Percentiles rank a stretch among this genome's conserved stretches.
phyloP scores from a whole-genome alignment of 2,113 vertebrate genomes.

The Cephalopterus ornatus region DNA sequence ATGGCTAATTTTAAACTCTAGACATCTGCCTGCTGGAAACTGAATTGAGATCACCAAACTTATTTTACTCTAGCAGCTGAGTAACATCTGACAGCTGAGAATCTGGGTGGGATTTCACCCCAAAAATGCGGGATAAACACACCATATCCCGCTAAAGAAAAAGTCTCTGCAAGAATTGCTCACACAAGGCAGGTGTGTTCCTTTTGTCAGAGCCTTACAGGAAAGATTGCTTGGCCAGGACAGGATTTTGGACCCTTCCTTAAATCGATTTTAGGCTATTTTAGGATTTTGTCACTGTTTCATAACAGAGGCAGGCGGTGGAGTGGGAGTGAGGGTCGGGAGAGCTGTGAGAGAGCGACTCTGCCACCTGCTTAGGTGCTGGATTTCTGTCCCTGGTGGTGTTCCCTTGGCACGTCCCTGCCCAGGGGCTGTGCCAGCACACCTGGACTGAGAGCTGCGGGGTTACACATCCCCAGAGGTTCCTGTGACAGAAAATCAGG shows the following conservation, averaged over 20 bases:
- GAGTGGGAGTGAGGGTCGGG: neutral
- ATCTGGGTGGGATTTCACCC: neutral
- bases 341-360: neutral
- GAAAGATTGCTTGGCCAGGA: neutral
- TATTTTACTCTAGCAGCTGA: constrained; percentile 45
- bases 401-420: neutral
- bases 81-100: constrained; percentile 59
- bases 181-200: neutral
- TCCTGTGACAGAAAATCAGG: accelerated
- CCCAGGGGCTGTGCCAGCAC: neutral
- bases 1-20: constrained; percentile 55
- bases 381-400: neutral
- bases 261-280: neutral
- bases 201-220: neutral
- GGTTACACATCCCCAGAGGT: neutral
- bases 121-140: neutral
- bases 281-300: neutral
- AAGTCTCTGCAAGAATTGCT: neutral
- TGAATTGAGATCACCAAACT: constrained; percentile 54
- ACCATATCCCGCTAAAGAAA: neutral
- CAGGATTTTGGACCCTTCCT: neutral
- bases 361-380: neutral
- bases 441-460: neutral
- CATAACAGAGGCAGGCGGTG: neutral
- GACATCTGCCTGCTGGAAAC: constrained; percentile 12